phyloP scores from a whole-genome alignment of 1,140 invertebrate genomes.

The Drosophila sulfurigaster region DNA sequence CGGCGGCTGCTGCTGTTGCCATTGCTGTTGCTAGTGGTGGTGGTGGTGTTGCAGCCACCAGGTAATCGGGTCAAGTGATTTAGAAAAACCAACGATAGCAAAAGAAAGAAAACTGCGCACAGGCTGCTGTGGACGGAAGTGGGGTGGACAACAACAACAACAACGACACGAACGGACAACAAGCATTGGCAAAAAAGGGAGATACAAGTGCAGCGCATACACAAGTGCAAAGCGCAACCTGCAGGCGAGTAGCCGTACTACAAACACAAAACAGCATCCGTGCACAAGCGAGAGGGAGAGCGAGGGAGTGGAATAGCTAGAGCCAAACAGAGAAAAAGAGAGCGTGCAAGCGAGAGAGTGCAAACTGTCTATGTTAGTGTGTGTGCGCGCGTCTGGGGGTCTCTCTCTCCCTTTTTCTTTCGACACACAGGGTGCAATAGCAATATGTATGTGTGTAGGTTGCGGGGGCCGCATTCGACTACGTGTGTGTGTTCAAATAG shows the following conservation, averaged over 20 bases:
- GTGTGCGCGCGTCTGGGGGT: constrained; percentile 36
- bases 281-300: constrained; percentile 31
- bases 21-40: constrained; percentile 1
- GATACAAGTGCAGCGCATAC: constrained; percentile 28
- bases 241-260: constrained; percentile 35
- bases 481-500: constrained; percentile 14
- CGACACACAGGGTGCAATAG: constrained; percentile 47
- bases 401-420: constrained; percentile 20
- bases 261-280: constrained; percentile 40
- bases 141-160: constrained; percentile 20
- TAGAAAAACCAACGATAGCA: constrained; percentile 59
- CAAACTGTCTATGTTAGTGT: constrained; percentile 41
- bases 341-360: constrained; percentile 8
- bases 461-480: constrained; percentile 4
- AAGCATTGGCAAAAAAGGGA: constrained; percentile 46
- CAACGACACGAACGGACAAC: constrained; percentile 3
- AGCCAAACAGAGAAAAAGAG: constrained; percentile 11
- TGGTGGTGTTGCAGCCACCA: constrained; percentile 63
- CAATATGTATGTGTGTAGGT: constrained; percentile 27
- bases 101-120: constrained; percentile 58
- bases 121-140: constrained; percentile 35
- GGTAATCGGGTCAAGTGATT: constrained; percentile 82
- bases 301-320: constrained; percentile 1
- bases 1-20: constrained; percentile 13
- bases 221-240: constrained; percentile 69